Evolutionary conservation across 2,888 invertebrate genomes (phyloP).

Genomic region (Pelosia muscerda): DNA sequence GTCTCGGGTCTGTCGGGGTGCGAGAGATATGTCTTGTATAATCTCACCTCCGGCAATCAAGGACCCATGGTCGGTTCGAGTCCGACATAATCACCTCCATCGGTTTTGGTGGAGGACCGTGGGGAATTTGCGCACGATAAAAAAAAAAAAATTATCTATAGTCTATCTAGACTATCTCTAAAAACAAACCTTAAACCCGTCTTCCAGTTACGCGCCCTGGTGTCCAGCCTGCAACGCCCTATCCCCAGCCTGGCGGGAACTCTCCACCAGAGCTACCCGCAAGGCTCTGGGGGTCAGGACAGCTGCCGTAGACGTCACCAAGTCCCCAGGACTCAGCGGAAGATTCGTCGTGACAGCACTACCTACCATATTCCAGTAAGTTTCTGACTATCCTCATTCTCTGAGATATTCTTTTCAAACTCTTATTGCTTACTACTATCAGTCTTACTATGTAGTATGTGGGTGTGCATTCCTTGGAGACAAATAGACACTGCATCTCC

Average conservation of each 20-base stretch:
- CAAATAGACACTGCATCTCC: too few species aligned
- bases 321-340: slow-evolving; percentile 97
- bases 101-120: too few species aligned
- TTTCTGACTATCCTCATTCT: slow-evolving; percentile 31
- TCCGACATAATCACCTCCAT: too few species aligned
- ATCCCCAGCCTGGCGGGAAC: slow-evolving; percentile 95
- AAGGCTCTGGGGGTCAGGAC: slow-evolving; percentile 90
- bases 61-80: too few species aligned
- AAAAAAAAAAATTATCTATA: background rate
- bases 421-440: too few species aligned
- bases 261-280: slow-evolving; percentile 87
- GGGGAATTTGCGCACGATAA: too few species aligned
- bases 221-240: slow-evolving; percentile 98
- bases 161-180: background rate
- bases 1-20: too few species aligned
- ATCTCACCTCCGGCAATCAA: too few species aligned
- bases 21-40: too few species aligned
- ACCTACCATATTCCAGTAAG: slow-evolving; percentile 99
- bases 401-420: too few species aligned
- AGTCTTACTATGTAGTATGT: too few species aligned
- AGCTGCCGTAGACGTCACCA: slow-evolving; percentile 97
- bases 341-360: slow-evolving; percentile 98
- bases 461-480: too few species aligned
- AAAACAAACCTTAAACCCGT: background rate
- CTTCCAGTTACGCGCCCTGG: slow-evolving; percentile 97